Percentiles rank a stretch among this genome's conserved stretches.
These are phyloP conservation scores for Rotaria macrura DNA, from an alignment of 2,888 invertebrate genomes.

Conservation along the genomic window DNA sequence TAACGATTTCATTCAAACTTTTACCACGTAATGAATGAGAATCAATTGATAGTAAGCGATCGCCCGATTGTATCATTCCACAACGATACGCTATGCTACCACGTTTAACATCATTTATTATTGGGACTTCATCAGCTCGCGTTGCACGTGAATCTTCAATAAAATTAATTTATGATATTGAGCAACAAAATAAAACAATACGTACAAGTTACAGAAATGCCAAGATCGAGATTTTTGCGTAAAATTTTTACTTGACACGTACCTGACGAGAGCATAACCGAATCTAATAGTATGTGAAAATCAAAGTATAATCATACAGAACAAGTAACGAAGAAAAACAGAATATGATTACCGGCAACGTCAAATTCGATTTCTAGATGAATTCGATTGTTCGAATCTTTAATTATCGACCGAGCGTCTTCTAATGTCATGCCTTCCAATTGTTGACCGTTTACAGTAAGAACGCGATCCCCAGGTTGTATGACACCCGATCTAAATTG, in stretches of 20 bases:
- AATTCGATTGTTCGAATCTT: slow-evolving; percentile 54
- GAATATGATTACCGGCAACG: slow-evolving; percentile 56
- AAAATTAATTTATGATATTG: too few species aligned
- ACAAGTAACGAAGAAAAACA: background rate
- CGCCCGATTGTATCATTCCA: slow-evolving; percentile 74
- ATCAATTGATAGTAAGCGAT: slow-evolving; percentile 74
- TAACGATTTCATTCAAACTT: slow-evolving; percentile 56
- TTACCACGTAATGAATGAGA: slow-evolving; percentile 66
- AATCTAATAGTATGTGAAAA: slow-evolving; percentile 53
- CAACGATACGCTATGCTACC: slow-evolving; percentile 72
- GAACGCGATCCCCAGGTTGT: slow-evolving; percentile 64
- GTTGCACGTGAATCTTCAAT: slow-evolving; percentile 21
- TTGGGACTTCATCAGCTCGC: slow-evolving; percentile 59
- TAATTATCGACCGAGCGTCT: slow-evolving; percentile 48
- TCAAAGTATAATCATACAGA: background rate
- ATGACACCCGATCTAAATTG: slow-evolving; percentile 45
- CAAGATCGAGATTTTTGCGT: slow-evolving; percentile 61
- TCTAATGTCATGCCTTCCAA: slow-evolving; percentile 47
- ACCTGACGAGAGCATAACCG: slow-evolving; percentile 77
- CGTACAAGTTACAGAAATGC: slow-evolving; percentile 54
- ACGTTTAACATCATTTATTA: slow-evolving; percentile 74
- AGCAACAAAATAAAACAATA: background rate
- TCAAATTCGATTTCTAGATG: slow-evolving; percentile 75
- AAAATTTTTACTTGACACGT: slow-evolving; percentile 79
- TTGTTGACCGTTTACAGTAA: slow-evolving; percentile 71